These are phyloP conservation scores for Solea solea DNA, from an alignment of 2,113 vertebrate genomes.

Conservation along the genomic window DNA sequence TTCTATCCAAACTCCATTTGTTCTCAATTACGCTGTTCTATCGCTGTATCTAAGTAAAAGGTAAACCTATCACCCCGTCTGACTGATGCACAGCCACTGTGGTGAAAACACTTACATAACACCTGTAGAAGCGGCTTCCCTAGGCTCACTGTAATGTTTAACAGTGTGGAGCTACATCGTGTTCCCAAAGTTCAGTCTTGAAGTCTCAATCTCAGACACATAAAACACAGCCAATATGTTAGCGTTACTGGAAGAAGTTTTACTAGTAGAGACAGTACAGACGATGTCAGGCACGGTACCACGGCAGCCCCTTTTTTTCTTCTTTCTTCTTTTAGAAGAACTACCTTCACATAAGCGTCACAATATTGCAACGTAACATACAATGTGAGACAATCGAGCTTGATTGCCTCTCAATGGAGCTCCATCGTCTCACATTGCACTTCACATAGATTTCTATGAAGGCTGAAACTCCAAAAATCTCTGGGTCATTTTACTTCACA, in stretches of 20 bases:
- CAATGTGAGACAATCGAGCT: not conserved
- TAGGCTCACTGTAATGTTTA: slow-evolving; percentile 12
- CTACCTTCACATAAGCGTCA: not conserved
- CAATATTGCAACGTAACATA: not conserved
- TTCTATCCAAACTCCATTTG: slow-evolving; percentile 21
- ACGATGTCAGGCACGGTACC: not conserved
- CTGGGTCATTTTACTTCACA: too few relatives aligned
- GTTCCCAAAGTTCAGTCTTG: slow-evolving; percentile 2
- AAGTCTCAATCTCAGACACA: slow-evolving; percentile 2
- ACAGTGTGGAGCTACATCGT: slow-evolving; percentile 24
- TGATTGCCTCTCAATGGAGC: too few relatives aligned
- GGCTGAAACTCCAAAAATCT: too few relatives aligned
- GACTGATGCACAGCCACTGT: slow-evolving; percentile 36
- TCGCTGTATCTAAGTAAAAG: not conserved
- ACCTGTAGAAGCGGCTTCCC: slow-evolving; percentile 20
- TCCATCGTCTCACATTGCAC: too few relatives aligned
- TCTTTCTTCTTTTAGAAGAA: not conserved
- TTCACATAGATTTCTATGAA: too few relatives aligned
- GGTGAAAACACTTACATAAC: slow-evolving; percentile 24
- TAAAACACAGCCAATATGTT: slow-evolving; percentile 8
- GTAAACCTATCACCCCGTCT: slow-evolving; percentile 29
- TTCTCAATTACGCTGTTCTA: slow-evolving; percentile 24
- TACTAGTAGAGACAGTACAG: not conserved
- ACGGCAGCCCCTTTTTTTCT: not conserved
- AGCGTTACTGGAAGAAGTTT: slow-evolving; percentile 1